Conservation (phyloP, 2,888 invertebrate species). For the Nemurella pictetii region DNA sequence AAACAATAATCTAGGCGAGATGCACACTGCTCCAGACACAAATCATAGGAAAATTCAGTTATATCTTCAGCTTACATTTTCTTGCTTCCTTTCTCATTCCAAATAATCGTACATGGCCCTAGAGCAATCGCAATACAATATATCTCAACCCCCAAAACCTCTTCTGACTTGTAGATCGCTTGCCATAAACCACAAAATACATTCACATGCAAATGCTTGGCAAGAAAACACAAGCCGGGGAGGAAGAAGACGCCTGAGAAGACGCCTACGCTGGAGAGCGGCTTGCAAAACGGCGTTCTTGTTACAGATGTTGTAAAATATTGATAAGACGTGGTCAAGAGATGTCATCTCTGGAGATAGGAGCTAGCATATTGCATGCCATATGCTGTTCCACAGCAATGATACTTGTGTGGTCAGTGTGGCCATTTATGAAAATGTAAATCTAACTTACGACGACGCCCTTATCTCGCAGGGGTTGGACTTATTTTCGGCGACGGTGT, state of each 20-base stretch:
- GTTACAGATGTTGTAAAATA: slow-evolving; percentile 38
- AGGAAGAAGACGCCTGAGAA: slow-evolving; percentile 9
- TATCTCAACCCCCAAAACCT: slow-evolving; percentile 5
- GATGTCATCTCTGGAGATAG: background rate
- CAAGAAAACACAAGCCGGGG: background rate
- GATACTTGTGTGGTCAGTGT: slow-evolving; percentile 11
- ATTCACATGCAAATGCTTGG: slow-evolving; percentile 34
- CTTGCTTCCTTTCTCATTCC: background rate
- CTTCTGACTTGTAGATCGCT: slow-evolving; percentile 36
- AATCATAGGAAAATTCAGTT: background rate
- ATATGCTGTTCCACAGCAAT: background rate
- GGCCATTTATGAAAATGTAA: slow-evolving; percentile 18
- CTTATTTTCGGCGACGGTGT: slow-evolving; percentile 1
- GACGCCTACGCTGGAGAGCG: no score
- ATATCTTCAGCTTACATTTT: background rate
- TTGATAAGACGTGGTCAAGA: slow-evolving; percentile 37
- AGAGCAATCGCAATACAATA: background rate
- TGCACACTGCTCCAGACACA: background rate
- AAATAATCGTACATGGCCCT: background rate
- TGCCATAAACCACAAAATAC: slow-evolving; percentile 36
- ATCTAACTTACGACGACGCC: background rate
- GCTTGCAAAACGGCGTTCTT: background rate
- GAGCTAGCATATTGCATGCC: background rate
- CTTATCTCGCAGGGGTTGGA: slow-evolving; percentile 21
- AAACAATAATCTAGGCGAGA: background rate